Evolutionary conservation across 2,888 invertebrate genomes (phyloP).

Genomic region (Acronicta psi): DNA sequence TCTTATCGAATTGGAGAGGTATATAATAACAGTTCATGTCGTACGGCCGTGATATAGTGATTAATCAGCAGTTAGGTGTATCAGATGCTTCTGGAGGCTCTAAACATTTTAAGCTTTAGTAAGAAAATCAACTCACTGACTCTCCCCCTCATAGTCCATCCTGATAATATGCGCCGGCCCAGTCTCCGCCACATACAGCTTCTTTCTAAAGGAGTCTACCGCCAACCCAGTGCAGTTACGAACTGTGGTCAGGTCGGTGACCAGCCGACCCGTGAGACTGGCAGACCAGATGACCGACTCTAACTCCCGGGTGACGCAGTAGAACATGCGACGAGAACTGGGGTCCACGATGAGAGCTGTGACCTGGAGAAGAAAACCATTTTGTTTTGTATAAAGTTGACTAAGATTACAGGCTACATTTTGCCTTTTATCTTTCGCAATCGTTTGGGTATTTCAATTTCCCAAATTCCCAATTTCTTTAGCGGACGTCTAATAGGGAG

Average conservation of each 20-base stretch:
- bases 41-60: no score
- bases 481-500: no score
- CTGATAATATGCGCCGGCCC: constrained; percentile 79
- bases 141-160: constrained; percentile 76
- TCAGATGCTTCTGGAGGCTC: background rate
- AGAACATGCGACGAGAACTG: constrained; percentile 88
- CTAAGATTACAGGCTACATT: no score
- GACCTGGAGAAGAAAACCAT: constrained; percentile 70
- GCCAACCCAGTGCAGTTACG: constrained; percentile 80
- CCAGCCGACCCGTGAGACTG: constrained; percentile 85
- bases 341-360: constrained; percentile 91
- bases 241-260: constrained; percentile 75
- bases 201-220: constrained; percentile 86
- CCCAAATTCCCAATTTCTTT: no score
- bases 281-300: constrained; percentile 86
- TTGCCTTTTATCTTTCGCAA: no score
- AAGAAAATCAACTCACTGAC: constrained; percentile 63
- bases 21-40: no score
- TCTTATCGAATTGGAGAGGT: no score
- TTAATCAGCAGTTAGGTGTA: background rate
- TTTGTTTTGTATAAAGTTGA: background rate
- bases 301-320: constrained; percentile 82
- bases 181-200: constrained; percentile 93
- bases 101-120: no score
- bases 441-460: no score